Base-by-base conservation (phyloP, 2,113 vertebrate species). In the Scalopus aquaticus region DNA sequence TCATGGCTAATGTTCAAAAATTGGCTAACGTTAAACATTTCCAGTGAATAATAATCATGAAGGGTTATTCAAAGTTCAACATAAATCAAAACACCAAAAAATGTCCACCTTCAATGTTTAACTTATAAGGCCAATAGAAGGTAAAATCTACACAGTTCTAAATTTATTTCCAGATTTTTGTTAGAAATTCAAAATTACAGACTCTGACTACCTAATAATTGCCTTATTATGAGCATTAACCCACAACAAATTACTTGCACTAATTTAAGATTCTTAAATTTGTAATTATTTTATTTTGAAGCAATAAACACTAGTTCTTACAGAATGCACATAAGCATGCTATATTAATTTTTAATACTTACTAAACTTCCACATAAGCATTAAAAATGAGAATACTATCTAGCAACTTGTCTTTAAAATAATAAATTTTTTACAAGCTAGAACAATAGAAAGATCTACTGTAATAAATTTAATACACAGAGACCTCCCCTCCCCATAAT, bases 51-150 rank as follows among this genome's bases (percentile, higher is more conserved):
- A 97, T 92, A 95, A 95, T 95, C 93, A 78, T 88, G 84, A 92
- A 87, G 84, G 95, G 95, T 97, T 96, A 97, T 82, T 95, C 95
- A 96, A 94, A 97, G 94, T 96, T 96, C 95, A 97, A 72, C 84
- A 97, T 95, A 95, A 97, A 96, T 96, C 96, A 97, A 96, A 97
- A 95, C 92, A 96, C 90, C 60, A 97, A 87, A 94, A 97, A 95
- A 96, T 93, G 95, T 65, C 84, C 88, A 96, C 80, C 96, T 90
- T 92, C 62, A 32, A 73, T 88, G 30, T 88, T 96, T 93, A 96
- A 96, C 96, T 96, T 96, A 88, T 93, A 97, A 94, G 96, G 97
- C 97, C 95, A 97, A 94, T 81, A 67, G 77, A 96, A 96, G 96
- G 93, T 96, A 96, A 97, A 96, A 95, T 76, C 62, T 73, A 92